These are phyloP conservation scores for Spea bombifrons DNA, from an alignment of 2,113 vertebrate genomes.

Conservation along the genomic window DNA sequence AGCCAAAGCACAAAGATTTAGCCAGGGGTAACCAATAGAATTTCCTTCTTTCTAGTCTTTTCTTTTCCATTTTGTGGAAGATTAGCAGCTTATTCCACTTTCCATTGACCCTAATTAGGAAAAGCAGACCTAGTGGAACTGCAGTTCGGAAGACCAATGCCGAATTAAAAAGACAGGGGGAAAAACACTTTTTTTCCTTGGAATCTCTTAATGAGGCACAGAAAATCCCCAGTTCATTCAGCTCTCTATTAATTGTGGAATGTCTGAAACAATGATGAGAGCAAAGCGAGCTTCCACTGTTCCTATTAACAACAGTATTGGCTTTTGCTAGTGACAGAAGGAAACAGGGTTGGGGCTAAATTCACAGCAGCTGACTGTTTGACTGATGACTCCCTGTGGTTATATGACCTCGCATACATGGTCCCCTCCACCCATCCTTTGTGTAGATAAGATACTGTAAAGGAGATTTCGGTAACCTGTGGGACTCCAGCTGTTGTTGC, in stretches of 20 bases:
- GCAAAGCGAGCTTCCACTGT: constrained; percentile 26
- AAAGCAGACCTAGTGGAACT: not conserved
- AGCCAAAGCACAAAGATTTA: too few species aligned
- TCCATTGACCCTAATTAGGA: not conserved
- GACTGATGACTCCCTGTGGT: constrained; percentile 46
- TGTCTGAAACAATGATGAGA: constrained; percentile 42
- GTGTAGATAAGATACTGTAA: constrained; percentile 37
- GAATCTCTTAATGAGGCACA: constrained; percentile 39
- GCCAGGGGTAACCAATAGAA: too few species aligned
- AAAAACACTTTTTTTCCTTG: constrained; percentile 14
- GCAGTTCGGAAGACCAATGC: not conserved
- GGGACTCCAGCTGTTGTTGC: not conserved
- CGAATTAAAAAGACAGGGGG: not conserved
- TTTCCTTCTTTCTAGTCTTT: too few species aligned
- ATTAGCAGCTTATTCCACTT: not conserved
- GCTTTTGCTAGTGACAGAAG: constrained; percentile 30
- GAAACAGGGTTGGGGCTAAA: constrained; percentile 34
- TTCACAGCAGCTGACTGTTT: constrained; percentile 45
- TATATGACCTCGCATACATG: constrained; percentile 32
- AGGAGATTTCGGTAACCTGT: not conserved
- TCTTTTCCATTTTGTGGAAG: too few species aligned
- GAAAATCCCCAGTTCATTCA: constrained; percentile 31
- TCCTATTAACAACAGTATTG: constrained; percentile 45
- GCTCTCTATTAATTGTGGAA: constrained; percentile 42
- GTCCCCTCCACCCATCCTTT: constrained; percentile 34